Percentiles rank a stretch among this genome's conserved stretches.
Evolutionary conservation across 2,113 vertebrate genomes (phyloP).

Genomic region (Syngnathus floridae): DNA sequence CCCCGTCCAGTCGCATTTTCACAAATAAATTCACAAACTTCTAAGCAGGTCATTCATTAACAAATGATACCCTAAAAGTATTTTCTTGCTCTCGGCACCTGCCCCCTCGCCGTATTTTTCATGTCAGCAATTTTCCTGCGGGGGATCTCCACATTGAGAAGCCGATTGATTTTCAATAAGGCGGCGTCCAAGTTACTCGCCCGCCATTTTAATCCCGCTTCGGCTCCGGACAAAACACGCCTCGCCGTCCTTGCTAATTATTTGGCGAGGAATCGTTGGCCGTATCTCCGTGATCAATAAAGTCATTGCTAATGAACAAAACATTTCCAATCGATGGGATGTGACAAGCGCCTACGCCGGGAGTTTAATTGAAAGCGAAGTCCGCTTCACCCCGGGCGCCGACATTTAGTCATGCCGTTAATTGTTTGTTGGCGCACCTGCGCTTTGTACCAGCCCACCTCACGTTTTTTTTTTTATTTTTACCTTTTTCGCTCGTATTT

Average conservation of each 20-base stretch:
- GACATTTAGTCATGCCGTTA: not conserved
- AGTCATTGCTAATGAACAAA: not conserved
- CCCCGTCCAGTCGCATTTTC: not conserved
- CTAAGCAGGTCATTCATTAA: not conserved
- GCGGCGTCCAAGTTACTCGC: not conserved
- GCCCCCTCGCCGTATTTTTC: not conserved
- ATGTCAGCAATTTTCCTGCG: not conserved
- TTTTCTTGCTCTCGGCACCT: not conserved
- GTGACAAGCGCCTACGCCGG: not conserved
- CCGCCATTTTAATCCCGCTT: not conserved
- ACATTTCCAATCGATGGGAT: not conserved
- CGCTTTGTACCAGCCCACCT: not conserved
- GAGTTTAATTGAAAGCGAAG: not conserved
- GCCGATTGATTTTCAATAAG: not conserved
- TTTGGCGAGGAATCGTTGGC: not conserved
- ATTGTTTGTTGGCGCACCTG: slow-evolving; percentile 1
- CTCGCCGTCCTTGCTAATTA: not conserved
- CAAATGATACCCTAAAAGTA: too few relatives aligned
- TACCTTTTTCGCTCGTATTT: slow-evolving; percentile 7
- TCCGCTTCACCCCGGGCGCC: not conserved
- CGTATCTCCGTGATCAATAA: not conserved
- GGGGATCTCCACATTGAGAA: not conserved
- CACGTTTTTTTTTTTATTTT: not conserved
- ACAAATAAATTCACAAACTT: too few relatives aligned
- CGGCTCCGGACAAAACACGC: not conserved